These are phyloP conservation scores for Pteruthius melanotis DNA, from an alignment of 2,113 vertebrate species.

Conservation along the genomic window DNA sequence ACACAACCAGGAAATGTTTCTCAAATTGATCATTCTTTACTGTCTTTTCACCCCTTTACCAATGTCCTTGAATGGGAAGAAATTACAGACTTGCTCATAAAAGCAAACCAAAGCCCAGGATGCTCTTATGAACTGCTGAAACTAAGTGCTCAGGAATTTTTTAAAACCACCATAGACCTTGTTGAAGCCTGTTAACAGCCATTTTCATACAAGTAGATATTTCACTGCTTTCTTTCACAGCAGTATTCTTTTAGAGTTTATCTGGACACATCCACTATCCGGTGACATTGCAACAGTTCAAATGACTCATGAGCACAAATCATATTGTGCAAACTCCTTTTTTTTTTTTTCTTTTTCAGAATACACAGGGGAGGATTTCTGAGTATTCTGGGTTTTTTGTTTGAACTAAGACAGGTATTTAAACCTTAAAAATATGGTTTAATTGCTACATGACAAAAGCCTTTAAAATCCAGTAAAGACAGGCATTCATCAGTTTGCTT, in stretches of 20 bases:
- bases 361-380: not conserved
- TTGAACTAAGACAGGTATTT: not conserved
- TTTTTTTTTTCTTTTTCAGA: not conserved
- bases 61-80: not conserved
- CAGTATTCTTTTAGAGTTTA: not conserved
- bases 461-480: not conserved
- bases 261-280: not conserved
- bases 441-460: not conserved
- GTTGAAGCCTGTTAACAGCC: not conserved
- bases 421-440: not conserved
- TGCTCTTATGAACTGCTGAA: not conserved
- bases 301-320: not conserved
- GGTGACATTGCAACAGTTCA: not conserved
- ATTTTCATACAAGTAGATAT: not conserved
- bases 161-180: not conserved
- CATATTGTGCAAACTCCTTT: not conserved
- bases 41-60: not conserved
- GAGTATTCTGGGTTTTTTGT: not conserved
- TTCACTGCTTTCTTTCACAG: not conserved
- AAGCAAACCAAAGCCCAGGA: not conserved
- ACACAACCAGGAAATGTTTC: not conserved
- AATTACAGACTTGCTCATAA: slow-evolving; percentile 19
- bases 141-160: slow-evolving; percentile 30
- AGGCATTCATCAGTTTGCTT: not conserved
- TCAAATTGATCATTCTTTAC: not conserved